phyloP scores from a whole-genome alignment of 2,888 invertebrate genomes.

The Notodonta ziczac region DNA sequence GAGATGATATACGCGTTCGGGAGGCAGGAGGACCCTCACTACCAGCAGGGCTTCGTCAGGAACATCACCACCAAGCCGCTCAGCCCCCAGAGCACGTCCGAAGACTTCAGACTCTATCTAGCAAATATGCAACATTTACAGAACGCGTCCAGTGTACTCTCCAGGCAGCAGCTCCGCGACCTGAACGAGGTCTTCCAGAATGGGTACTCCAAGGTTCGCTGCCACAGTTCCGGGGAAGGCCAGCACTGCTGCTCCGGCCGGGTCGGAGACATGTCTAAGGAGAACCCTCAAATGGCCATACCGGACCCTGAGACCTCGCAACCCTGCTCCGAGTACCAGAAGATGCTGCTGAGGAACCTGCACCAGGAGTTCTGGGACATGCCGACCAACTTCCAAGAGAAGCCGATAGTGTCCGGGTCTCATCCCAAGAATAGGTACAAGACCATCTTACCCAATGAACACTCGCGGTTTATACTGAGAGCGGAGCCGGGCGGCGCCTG shows the following conservation, averaged over 20 bases:
- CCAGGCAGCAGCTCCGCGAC: conserved; percentile 85
- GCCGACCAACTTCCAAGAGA: conserved; percentile 95
- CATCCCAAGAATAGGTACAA: conserved; percentile 95
- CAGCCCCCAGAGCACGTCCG: conserved; percentile 87
- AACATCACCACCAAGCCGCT: conserved; percentile 87
- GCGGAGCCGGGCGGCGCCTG: conserved; percentile 79
- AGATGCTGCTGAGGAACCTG: conserved; percentile 86
- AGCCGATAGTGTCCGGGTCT: conserved; percentile 94
- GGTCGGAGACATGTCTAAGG: conserved; percentile 59
- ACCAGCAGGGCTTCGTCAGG: conserved; percentile 70
- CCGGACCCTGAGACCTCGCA: conserved; percentile 63
- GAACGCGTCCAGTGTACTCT: conserved; percentile 87
- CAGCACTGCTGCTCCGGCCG: conserved; percentile 67
- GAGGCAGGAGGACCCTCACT: conserved; percentile 67
- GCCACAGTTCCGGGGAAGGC: conserved; percentile 58
- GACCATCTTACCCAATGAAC: conserved; percentile 95
- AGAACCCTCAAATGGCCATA: conserved; percentile 70
- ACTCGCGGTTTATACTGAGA: conserved; percentile 91
- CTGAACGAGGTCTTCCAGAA: conserved; percentile 85
- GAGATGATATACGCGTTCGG: conserved; percentile 81
- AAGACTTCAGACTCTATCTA: conserved; percentile 88
- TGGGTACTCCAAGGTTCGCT: conserved; percentile 77
- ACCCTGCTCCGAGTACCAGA: conserved; percentile 86
- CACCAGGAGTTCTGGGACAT: conserved; percentile 97
- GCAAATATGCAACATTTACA: conserved; percentile 90